phyloP scores from a whole-genome alignment of 2,113 vertebrate species.

The Bos taurus region DNA sequence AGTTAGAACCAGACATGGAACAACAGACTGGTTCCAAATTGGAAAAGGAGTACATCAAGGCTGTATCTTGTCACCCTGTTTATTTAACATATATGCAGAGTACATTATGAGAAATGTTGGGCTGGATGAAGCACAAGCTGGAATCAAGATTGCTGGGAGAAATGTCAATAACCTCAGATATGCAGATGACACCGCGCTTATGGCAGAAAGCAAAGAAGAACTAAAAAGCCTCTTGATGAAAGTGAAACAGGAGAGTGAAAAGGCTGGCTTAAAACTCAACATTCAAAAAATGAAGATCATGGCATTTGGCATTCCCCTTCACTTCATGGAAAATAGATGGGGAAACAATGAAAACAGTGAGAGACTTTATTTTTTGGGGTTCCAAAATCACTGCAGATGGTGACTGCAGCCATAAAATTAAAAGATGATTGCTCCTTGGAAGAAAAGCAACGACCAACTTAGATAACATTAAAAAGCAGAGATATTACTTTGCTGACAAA shows the following conservation, averaged over 20 bases:
- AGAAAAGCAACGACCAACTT: not conserved
- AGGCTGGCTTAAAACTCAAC: not conserved
- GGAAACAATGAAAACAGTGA: not conserved
- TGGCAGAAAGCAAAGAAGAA: not conserved
- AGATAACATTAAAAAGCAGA: not conserved
- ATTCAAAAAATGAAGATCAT: not conserved
- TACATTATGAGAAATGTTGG: not conserved
- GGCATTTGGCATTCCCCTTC: not conserved
- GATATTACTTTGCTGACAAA: not conserved
- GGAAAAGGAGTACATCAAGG: not conserved
- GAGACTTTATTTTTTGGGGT: not conserved
- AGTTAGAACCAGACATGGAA: not conserved
- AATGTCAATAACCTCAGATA: not conserved
- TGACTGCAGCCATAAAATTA: not conserved
- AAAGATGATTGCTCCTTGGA: not conserved
- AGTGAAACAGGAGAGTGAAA: not conserved
- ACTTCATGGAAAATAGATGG: not conserved
- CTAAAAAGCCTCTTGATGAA: not conserved
- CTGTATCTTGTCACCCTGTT: not conserved
- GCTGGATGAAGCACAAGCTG: not conserved
- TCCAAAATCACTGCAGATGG: not conserved
- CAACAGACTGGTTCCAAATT: not conserved
- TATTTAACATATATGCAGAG: not conserved
- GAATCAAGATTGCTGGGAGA: not conserved
- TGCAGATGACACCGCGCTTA: not conserved